These are phyloP conservation scores for Leptatherina wallacei DNA, from an alignment of 2,797 vertebrate species.

Conservation along the genomic window DNA sequence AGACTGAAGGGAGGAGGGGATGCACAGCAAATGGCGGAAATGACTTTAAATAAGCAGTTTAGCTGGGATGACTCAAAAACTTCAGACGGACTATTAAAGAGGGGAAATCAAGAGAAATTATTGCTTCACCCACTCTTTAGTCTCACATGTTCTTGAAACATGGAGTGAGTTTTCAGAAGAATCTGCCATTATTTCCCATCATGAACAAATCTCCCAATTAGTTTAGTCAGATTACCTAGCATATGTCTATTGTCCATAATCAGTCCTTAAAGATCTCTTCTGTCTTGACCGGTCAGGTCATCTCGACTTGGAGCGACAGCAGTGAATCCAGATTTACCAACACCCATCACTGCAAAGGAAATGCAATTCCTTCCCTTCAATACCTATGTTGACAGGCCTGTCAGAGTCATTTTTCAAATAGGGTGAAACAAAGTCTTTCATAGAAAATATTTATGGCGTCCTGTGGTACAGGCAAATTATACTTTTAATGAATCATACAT, in stretches of 20 bases:
- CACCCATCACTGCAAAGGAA: slow-evolving; percentile 62
- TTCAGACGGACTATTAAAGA: slow-evolving; percentile 57
- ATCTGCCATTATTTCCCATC: slow-evolving; percentile 29
- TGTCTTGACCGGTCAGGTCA: slow-evolving; percentile 37
- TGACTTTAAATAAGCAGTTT: slow-evolving; percentile 70
- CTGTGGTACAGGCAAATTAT: slow-evolving; percentile 12
- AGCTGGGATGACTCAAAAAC: slow-evolving; percentile 55
- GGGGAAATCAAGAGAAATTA: slow-evolving; percentile 57
- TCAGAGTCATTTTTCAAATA: slow-evolving; percentile 49
- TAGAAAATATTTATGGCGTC: slow-evolving; percentile 26
- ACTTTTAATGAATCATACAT: not conserved
- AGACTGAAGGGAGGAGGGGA: slow-evolving; percentile 40
- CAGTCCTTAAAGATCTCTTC: slow-evolving; percentile 42
- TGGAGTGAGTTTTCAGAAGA: slow-evolving; percentile 37
- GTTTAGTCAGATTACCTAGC: slow-evolving; percentile 53
- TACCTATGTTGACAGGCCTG: slow-evolving; percentile 40
- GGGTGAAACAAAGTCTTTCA: slow-evolving; percentile 32
- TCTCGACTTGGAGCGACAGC: slow-evolving; percentile 32
- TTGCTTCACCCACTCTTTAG: slow-evolving; percentile 19
- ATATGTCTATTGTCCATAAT: slow-evolving; percentile 34
- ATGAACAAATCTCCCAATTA: slow-evolving; percentile 44
- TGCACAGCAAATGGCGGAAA: slow-evolving; percentile 70
- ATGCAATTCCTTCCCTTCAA: slow-evolving; percentile 53
- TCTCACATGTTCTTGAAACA: slow-evolving; percentile 34
- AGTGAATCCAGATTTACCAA: slow-evolving; percentile 25